Conservation (phyloP, 92 coral and sea anemone species). For the Zoanthus sansibaricus region DNA sequence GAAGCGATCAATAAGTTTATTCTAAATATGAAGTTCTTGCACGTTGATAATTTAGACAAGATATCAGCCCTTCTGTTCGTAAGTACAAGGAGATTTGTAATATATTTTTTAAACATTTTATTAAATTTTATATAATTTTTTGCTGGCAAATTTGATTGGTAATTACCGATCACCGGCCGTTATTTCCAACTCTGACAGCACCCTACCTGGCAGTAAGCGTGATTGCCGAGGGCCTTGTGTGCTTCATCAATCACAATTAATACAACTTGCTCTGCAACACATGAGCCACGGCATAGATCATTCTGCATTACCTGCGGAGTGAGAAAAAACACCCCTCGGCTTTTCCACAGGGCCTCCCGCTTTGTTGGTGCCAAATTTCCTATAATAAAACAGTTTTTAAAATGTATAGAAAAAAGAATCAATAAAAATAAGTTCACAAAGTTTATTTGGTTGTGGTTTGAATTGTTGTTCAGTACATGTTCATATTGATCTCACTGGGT, state of each 20-base stretch:
- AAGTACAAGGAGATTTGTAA: too few species aligned
- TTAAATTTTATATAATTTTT: too few species aligned
- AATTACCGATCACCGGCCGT: too few species aligned
- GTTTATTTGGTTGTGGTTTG: too few species aligned
- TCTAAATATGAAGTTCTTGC: background rate
- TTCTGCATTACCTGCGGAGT: conserved; percentile 98
- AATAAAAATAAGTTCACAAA: too few species aligned
- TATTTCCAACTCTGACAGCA: too few species aligned
- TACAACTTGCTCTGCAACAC: conserved; percentile 88
- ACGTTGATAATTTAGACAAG: background rate
- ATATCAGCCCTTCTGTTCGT: background rate
- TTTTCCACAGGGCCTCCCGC: conserved; percentile 84
- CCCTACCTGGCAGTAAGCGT: conserved; percentile 94
- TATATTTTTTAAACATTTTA: too few species aligned
- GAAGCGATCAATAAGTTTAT: background rate
- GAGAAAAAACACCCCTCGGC: conserved; percentile 88
- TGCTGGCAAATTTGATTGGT: too few species aligned
- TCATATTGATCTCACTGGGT: too few species aligned
- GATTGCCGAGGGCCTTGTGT: conserved; percentile 98
- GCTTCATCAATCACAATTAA: conserved; percentile 96
- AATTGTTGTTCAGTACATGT: too few species aligned
- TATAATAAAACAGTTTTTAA: conserved; percentile 7
- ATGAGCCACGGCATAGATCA: conserved; percentile 91
- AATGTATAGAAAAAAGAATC: background rate
- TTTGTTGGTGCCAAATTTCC: conserved; percentile 93